A percentile compares a stretch with the other conserved stretches of the same genome.
phyloP scores from a whole-genome alignment of 2,797 vertebrate genomes.

The Enteromius radiatus region DNA sequence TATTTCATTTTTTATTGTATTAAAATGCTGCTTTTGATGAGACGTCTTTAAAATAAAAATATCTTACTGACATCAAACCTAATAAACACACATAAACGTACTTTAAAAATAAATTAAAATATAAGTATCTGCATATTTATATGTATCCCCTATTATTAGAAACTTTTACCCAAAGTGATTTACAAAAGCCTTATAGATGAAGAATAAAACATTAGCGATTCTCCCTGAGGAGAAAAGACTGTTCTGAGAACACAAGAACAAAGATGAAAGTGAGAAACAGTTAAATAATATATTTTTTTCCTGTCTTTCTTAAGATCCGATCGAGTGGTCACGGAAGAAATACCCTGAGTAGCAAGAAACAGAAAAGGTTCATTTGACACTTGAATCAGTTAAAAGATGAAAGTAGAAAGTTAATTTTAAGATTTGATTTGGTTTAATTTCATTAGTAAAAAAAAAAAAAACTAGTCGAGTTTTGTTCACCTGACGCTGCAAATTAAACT shows the following conservation, averaged over 20 bases:
- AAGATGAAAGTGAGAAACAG: slow-evolving; percentile 24
- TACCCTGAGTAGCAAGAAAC: not conserved
- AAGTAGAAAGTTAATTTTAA: not conserved
- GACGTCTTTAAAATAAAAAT: not conserved
- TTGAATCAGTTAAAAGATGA: slow-evolving; percentile 27
- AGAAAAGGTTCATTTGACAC: not conserved
- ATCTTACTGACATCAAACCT: not conserved
- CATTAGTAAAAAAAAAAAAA: slow-evolving; percentile 1
- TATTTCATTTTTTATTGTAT: not conserved
- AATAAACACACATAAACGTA: not conserved
- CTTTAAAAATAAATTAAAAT: not conserved
- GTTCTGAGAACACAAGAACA: slow-evolving; percentile 4
- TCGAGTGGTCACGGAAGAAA: slow-evolving; percentile 12
- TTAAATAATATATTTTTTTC: slow-evolving; percentile 1
- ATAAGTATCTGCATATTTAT: slow-evolving; percentile 15
- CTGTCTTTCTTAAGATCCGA: not conserved
- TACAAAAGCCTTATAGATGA: slow-evolving; percentile 11
- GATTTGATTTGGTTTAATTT: slow-evolving; percentile 25
- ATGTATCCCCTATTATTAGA: not conserved
- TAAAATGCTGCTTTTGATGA: not conserved
- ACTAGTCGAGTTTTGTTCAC: not conserved
- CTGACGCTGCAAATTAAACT: slow-evolving; percentile 35
- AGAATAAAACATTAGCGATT: slow-evolving; percentile 19
- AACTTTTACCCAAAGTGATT: slow-evolving; percentile 4
- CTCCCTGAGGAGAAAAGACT: slow-evolving; percentile 4